Evolutionary conservation across 1,140 invertebrate species (phyloP), one percentile per base, ranked within the genome.

Genomic region (Neuroterus valhalla): DNA sequence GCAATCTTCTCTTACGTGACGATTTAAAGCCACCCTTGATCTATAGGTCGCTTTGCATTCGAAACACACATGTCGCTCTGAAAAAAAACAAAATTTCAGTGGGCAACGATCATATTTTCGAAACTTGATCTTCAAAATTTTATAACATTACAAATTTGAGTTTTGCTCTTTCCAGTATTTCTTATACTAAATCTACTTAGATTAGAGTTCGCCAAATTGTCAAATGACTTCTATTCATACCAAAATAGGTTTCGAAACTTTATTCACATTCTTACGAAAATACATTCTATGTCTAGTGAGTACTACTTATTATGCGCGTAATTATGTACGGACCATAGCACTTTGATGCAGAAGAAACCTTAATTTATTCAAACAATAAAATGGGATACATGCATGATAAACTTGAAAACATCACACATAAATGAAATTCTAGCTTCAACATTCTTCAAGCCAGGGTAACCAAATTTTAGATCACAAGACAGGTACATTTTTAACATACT

Each of bases 191-290:
- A 8, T 38, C 31, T 8, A 10, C 0, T 38, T 38, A 8, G 10
- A 10, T 38, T 38, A 38, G 5, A 38, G 31, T 38, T 8, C 5
- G 6, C 10, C 1, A 38, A 10, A 38, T 8, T 38, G 31, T 1
- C 31, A 31, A 62, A 62, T 62, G n/a, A 62, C 31, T 62, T 62
- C 21, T 31, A 5, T 26, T 55, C 52, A 14, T 31, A 26, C 14
- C 31, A 31, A 62, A 62, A 62, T 62, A 26, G 55, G 23, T 62
- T 62, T 62, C 55, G 55, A 62, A 50, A 82, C 78, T 89, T 88
- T 89, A 89, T 89, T 89, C 78, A 82, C 84, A 77, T 81, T 78
- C 81, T 87, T 89, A 89, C 79, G 85, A 87, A 89, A 88, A 87
- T 89, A 89, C 87, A 89, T 46, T 70, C 38, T 42, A 67, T 52